These are phyloP conservation scores for Drosophila lini DNA, from an alignment of 1,140 invertebrate species.

Conservation along the genomic window DNA sequence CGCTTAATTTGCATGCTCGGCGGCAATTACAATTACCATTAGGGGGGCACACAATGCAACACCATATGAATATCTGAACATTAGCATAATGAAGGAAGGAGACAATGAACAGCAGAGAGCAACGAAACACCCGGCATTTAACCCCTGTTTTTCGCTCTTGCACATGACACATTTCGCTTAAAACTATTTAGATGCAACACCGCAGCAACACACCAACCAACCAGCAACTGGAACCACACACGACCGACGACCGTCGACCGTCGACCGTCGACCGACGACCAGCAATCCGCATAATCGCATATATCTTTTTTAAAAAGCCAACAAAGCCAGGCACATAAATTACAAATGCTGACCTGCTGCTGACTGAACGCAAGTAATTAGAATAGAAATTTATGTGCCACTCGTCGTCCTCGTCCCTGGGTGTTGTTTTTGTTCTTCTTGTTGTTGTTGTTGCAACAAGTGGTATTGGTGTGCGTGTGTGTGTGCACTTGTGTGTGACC, in stretches of 20 bases:
- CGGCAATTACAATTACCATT: slow-evolving; percentile 59
- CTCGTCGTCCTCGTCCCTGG: slow-evolving; percentile 21
- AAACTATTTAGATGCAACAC: slow-evolving; percentile 47
- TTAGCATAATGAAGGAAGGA: slow-evolving; percentile 65
- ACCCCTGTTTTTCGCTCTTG: slow-evolving; percentile 19
- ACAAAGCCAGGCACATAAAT: slow-evolving; percentile 65
- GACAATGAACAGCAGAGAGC: slow-evolving; percentile 14
- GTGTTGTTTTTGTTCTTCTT: slow-evolving; percentile 34
- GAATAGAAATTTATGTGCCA: slow-evolving; percentile 77
- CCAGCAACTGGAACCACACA: slow-evolving; percentile 2
- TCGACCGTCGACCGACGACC: background rate
- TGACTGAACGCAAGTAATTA: slow-evolving; percentile 74
- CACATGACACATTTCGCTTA: slow-evolving; percentile 58
- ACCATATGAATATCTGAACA: slow-evolving; percentile 37
- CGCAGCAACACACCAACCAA: slow-evolving; percentile 7
- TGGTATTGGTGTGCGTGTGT: slow-evolving; percentile 47
- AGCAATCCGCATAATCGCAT: slow-evolving; percentile 46
- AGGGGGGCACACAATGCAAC: slow-evolving; percentile 39
- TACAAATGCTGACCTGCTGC: slow-evolving; percentile 64
- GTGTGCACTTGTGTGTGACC: slow-evolving; percentile 17
- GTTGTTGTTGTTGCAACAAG: slow-evolving; percentile 72
- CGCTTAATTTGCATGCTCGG: slow-evolving; percentile 68
- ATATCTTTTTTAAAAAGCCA: slow-evolving; percentile 65
- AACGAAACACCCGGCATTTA: slow-evolving; percentile 28
- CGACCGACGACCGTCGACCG: background rate